phyloP scores from a whole-genome alignment of 1,140 invertebrate species.

The Drosophila asahinai region DNA sequence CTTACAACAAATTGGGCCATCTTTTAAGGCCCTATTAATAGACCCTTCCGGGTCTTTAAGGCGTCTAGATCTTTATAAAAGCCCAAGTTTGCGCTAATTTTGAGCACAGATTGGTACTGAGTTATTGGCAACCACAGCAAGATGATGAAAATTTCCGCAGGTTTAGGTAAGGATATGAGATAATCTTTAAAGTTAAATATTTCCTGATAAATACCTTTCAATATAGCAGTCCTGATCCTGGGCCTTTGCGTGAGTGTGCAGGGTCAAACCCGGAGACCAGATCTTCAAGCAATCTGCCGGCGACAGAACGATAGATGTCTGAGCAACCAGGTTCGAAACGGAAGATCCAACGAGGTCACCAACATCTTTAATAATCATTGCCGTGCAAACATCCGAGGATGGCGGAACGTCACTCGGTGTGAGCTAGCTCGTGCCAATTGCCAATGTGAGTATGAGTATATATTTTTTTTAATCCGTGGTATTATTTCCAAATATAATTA shows the following conservation, averaged over 20 bases:
- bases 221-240: conserved; percentile 29
- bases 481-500: not conserved
- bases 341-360: conserved; percentile 37
- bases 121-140: conserved; percentile 16
- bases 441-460: conserved; percentile 34
- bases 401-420: conserved; percentile 52
- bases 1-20: conserved; percentile 7
- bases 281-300: conserved; percentile 12
- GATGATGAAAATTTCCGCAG: conserved; percentile 51
- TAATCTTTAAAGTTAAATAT: not conserved
- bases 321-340: conserved; percentile 13
- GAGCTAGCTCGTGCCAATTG: conserved; percentile 45
- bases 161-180: conserved; percentile 48
- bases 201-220: not conserved
- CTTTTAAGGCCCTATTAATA: conserved; percentile 22
- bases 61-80: conserved; percentile 38
- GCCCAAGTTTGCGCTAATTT: not conserved
- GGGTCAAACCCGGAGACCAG: conserved; percentile 12
- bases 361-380: conserved; percentile 39
- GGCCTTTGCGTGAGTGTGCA: conserved; percentile 43
- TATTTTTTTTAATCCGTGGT: too few species aligned
- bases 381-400: not conserved
- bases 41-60: conserved; percentile 17
- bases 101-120: conserved; percentile 19
- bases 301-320: conserved; percentile 10